Evolutionary conservation across 2,113 vertebrate genomes (phyloP).

Genomic region (Clarias batrachus): DNA sequence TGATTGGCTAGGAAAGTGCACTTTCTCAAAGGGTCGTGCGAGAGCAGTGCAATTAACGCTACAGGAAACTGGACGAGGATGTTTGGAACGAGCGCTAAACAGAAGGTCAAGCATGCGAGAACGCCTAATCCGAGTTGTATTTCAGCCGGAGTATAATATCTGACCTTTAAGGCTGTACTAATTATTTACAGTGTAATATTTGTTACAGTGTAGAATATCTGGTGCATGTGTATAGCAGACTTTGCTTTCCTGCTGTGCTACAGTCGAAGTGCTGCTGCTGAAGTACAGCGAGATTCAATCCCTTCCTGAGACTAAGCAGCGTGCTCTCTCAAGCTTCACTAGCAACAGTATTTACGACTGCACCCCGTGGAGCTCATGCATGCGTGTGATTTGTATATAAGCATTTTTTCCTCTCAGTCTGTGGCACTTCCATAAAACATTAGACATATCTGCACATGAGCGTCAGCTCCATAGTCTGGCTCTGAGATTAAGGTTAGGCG

Average conservation of each 20-base stretch:
- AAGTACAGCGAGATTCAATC: constrained; percentile 23
- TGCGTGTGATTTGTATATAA: constrained; percentile 3
- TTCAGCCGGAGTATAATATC: too few relatives aligned
- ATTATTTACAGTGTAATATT: neutral
- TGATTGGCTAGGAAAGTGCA: too few relatives aligned
- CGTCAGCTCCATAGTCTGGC: neutral
- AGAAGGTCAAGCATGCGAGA: too few relatives aligned
- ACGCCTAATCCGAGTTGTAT: too few relatives aligned
- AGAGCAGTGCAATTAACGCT: too few relatives aligned
- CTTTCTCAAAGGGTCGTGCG: too few relatives aligned
- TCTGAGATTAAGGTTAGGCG: constrained; percentile 30
- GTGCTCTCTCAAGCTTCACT: neutral
- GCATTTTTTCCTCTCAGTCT: neutral
- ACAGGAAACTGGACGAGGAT: too few relatives aligned
- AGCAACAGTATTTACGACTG: neutral
- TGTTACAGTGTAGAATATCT: neutral
- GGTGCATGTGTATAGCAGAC: neutral
- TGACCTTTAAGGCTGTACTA: too few relatives aligned
- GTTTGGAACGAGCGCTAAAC: too few relatives aligned
- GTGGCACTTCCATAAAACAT: neutral
- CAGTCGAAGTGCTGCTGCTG: neutral
- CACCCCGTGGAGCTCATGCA: neutral
- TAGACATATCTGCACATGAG: neutral
- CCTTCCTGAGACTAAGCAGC: neutral
- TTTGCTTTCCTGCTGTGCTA: neutral